These are phyloP conservation scores for Procambarus virginalis DNA, from an alignment of 1,140 invertebrate genomes.

Conservation along the genomic window DNA sequence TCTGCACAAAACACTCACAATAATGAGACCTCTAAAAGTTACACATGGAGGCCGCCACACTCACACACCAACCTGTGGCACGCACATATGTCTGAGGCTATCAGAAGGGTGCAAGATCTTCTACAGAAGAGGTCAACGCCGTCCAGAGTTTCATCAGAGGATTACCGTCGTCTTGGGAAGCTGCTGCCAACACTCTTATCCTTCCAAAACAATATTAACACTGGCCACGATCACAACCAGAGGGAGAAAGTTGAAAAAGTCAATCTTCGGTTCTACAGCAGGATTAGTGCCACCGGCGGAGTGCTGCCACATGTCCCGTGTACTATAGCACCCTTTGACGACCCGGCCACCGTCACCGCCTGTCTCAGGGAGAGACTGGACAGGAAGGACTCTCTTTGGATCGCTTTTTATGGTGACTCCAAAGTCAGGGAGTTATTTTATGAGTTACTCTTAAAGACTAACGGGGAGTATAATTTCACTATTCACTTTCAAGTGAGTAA, in stretches of 20 bases:
- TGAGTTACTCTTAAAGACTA: constrained; percentile 20
- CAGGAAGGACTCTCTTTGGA: not conserved
- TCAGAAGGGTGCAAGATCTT: not conserved
- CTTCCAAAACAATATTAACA: constrained; percentile 6
- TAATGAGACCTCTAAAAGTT: not conserved
- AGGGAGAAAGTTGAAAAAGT: not conserved
- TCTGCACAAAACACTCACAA: not conserved
- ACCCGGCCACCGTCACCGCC: constrained; percentile 27
- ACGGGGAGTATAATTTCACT: constrained; percentile 7
- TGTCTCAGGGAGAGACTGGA: constrained; percentile 35
- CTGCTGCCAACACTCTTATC: constrained; percentile 26
- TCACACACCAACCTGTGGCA: not conserved
- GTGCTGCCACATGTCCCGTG: constrained; percentile 51
- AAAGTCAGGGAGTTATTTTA: constrained; percentile 39
- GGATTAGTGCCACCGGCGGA: constrained; percentile 39
- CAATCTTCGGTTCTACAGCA: not conserved
- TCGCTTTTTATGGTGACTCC: constrained; percentile 47
- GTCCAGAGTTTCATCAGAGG: not conserved
- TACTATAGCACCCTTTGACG: constrained; percentile 34
- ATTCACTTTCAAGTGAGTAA: constrained; percentile 30
- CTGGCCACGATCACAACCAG: not conserved
- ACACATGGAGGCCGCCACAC: not conserved
- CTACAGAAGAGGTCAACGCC: constrained; percentile 1
- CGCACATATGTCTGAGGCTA: not conserved
- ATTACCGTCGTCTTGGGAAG: constrained; percentile 7